Conservation (phyloP, 1,140 invertebrate species). For the Caenorhabditis brenneri region DNA sequence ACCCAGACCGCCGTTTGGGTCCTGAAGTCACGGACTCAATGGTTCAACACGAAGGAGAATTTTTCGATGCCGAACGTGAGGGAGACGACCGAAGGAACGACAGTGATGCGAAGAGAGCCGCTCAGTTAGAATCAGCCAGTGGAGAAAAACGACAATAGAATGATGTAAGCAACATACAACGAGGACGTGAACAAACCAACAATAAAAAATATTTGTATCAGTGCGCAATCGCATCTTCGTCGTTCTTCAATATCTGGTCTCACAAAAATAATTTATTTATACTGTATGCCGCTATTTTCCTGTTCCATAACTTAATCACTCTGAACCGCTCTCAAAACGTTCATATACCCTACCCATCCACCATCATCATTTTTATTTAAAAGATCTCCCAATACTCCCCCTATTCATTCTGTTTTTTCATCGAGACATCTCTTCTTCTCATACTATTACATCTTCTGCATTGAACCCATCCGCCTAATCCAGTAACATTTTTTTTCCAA, state of each 20-base stretch:
- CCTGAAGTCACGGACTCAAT: slow-evolving; percentile 82
- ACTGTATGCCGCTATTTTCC: neutral
- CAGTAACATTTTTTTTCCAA: neutral
- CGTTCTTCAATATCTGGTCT: neutral
- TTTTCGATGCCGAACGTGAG: slow-evolving; percentile 95
- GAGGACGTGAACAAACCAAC: too few relatives aligned
- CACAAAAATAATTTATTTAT: neutral
- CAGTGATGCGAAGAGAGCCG: slow-evolving; percentile 73
- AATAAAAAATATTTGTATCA: neutral
- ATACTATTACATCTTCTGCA: neutral
- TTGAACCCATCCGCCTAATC: neutral
- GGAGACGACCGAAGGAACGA: slow-evolving; percentile 84
- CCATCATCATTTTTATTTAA: neutral
- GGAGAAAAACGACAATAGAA: neutral
- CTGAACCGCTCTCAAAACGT: neutral
- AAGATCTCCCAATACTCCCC: neutral
- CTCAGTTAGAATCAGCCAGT: neutral
- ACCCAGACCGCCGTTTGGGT: slow-evolving; percentile 63
- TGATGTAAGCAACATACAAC: too few relatives aligned
- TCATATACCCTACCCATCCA: too few relatives aligned
- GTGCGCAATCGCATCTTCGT: neutral
- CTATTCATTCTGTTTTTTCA: neutral
- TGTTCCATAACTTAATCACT: neutral
- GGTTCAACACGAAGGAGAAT: slow-evolving; percentile 92
- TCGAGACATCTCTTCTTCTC: neutral